These are phyloP conservation scores for Labroides dimidiatus DNA, from an alignment of 2,797 vertebrate genomes.

Conservation along the genomic window DNA sequence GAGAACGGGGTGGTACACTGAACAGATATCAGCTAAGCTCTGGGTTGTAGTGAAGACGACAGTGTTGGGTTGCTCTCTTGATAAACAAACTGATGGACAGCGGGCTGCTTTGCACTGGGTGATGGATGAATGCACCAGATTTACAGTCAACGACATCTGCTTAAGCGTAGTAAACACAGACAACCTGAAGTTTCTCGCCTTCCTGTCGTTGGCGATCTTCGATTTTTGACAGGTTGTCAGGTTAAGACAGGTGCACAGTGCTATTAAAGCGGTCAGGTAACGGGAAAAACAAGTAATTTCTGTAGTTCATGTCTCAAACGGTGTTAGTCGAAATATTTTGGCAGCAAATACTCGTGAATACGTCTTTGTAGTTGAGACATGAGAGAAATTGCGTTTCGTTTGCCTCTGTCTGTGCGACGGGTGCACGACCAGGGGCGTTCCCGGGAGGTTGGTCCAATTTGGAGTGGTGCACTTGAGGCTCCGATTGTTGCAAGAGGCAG, in stretches of 20 bases:
- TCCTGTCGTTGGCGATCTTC: slow-evolving; percentile 8
- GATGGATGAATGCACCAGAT: slow-evolving; percentile 81
- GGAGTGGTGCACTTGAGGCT: slow-evolving; percentile 75
- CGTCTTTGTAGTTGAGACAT: slow-evolving; percentile 73
- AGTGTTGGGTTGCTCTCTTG: slow-evolving; percentile 23
- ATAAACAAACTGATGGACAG: slow-evolving; percentile 35
- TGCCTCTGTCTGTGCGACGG: slow-evolving; percentile 74
- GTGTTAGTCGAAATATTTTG: slow-evolving; percentile 27
- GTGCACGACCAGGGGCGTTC: slow-evolving; percentile 87
- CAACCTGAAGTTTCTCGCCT: slow-evolving; percentile 8
- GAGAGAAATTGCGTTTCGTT: slow-evolving; percentile 76
- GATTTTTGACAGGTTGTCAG: slow-evolving; percentile 33
- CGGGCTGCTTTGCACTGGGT: slow-evolving; percentile 39
- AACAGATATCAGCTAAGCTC: background rate
- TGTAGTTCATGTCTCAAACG: slow-evolving; percentile 37
- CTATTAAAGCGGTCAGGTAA: slow-evolving; percentile 13
- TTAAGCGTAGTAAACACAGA: slow-evolving; percentile 50
- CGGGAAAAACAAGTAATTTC: slow-evolving; percentile 31
- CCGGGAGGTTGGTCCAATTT: slow-evolving; percentile 78
- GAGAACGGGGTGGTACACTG: slow-evolving; percentile 7
- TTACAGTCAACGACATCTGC: slow-evolving; percentile 53
- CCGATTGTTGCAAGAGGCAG: slow-evolving; percentile 61
- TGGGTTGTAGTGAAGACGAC: background rate
- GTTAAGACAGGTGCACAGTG: slow-evolving; percentile 59
- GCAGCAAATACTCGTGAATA: slow-evolving; percentile 31